Conservation (phyloP, 2,113 vertebrate genomes). For the Ahaetulla prasina region DNA sequence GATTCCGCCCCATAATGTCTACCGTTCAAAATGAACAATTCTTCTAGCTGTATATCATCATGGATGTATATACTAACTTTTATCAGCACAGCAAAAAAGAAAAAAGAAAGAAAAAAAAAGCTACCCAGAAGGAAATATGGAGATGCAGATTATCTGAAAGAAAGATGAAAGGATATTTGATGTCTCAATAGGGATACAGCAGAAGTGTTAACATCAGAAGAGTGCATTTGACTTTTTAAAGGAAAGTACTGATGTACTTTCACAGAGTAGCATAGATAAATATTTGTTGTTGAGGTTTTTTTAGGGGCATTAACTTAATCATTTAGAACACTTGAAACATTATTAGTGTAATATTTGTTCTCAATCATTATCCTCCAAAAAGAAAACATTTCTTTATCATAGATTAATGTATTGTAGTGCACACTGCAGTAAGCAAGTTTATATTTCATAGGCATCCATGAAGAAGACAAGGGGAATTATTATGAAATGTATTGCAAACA, state of each 20-base stretch:
- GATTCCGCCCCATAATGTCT: not conserved
- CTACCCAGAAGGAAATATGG: not conserved
- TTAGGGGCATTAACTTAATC: slow-evolving; percentile 29
- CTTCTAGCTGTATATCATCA: not conserved
- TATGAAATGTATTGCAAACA: not conserved
- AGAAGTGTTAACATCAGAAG: not conserved
- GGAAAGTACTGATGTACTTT: not conserved
- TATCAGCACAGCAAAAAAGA: not conserved
- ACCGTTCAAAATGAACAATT: not conserved
- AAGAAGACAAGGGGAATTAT: not conserved
- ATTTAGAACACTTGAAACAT: slow-evolving; percentile 28
- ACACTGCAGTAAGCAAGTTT: not conserved
- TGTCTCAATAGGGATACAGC: not conserved
- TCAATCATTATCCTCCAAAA: slow-evolving; percentile 45
- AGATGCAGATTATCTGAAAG: not conserved
- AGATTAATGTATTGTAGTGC: slow-evolving; percentile 33
- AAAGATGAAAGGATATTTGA: not conserved
- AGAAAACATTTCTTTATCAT: slow-evolving; percentile 17
- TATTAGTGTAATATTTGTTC: slow-evolving; percentile 44
- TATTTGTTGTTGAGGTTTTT: slow-evolving; percentile 3
- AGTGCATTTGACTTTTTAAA: not conserved
- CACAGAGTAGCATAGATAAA: not conserved
- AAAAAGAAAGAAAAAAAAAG: not conserved
- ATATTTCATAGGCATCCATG: not conserved
- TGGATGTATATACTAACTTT: slow-evolving; percentile 5